Evolutionary conservation across 1,140 invertebrate genomes (phyloP).

Genomic region (Scaptomyza pallida): DNA sequence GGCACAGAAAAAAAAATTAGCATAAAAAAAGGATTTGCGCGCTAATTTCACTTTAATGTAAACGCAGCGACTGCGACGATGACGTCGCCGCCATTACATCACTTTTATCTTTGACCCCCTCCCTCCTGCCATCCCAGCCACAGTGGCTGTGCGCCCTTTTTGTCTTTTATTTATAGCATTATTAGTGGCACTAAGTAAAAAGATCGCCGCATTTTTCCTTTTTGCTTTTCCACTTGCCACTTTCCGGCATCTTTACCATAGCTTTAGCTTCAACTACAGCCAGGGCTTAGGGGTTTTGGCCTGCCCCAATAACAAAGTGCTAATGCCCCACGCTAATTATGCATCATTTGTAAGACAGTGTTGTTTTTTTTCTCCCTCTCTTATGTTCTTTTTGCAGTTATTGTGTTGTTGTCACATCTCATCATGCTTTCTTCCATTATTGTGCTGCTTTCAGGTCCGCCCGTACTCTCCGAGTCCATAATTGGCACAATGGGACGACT

Average conservation of each 20-base stretch:
- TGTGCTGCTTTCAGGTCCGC: slow-evolving; percentile 85
- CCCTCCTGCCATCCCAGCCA: neutral
- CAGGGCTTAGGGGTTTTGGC: slow-evolving; percentile 38
- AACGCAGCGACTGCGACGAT: slow-evolving; percentile 56
- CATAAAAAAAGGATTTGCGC: slow-evolving; percentile 82
- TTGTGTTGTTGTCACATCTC: slow-evolving; percentile 41
- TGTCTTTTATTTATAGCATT: slow-evolving; percentile 77
- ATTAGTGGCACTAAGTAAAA: slow-evolving; percentile 74
- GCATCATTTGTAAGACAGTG: slow-evolving; percentile 71
- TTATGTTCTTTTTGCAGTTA: neutral
- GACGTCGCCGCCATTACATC: slow-evolving; percentile 77
- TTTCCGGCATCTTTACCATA: slow-evolving; percentile 20
- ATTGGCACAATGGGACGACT: slow-evolving; percentile 90
- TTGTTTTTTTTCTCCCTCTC: slow-evolving; percentile 21
- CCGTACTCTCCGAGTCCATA: slow-evolving; percentile 89
- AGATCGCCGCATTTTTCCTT: slow-evolving; percentile 62
- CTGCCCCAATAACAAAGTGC: slow-evolving; percentile 73
- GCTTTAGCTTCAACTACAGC: slow-evolving; percentile 20
- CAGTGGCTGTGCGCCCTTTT: slow-evolving; percentile 25
- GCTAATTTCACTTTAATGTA: slow-evolving; percentile 82
- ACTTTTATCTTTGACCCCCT: slow-evolving; percentile 63
- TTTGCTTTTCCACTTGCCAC: slow-evolving; percentile 28
- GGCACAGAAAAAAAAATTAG: slow-evolving; percentile 56
- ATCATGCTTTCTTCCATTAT: slow-evolving; percentile 46
- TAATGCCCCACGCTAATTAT: slow-evolving; percentile 78